A percentile compares a stretch with the other conserved stretches of the same genome.
Conservation (phyloP, 2,797 vertebrate genomes). For the Moxostoma hubbsi region DNA sequence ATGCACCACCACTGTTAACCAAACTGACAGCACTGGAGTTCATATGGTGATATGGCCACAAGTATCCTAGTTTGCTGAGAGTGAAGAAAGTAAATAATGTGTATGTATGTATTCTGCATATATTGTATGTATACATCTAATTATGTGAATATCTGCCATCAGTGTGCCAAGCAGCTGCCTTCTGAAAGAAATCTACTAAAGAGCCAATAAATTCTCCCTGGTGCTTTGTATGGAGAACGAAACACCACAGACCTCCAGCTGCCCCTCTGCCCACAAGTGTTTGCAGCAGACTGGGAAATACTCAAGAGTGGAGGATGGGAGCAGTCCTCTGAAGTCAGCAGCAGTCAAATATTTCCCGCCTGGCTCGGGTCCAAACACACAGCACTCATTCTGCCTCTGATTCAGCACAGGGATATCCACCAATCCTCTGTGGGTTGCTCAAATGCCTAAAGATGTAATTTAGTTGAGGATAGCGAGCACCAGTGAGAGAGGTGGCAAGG, state of each 20-base stretch:
- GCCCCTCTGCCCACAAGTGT: slow-evolving; percentile 55
- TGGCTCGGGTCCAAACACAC: slow-evolving; percentile 57
- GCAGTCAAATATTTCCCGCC: slow-evolving; percentile 52
- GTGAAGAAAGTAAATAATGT: background rate
- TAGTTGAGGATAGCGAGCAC: slow-evolving; percentile 50
- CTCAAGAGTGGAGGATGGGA: slow-evolving; percentile 26
- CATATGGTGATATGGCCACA: slow-evolving; percentile 18
- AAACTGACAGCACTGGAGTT: slow-evolving; percentile 31
- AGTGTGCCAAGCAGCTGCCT: slow-evolving; percentile 32
- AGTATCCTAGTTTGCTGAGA: background rate
- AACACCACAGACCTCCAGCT: slow-evolving; percentile 61
- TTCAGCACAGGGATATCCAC: slow-evolving; percentile 45
- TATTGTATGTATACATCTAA: slow-evolving; percentile 20
- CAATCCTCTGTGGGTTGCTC: slow-evolving; percentile 34
- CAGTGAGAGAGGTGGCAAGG: slow-evolving; percentile 15
- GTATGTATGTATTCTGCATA: background rate
- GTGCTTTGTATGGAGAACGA: slow-evolving; percentile 32
- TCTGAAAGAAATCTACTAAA: slow-evolving; percentile 55
- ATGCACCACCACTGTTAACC: slow-evolving; percentile 27
- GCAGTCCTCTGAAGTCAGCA: slow-evolving; percentile 55
- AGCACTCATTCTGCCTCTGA: slow-evolving; percentile 43
- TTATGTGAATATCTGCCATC: slow-evolving; percentile 23
- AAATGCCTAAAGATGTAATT: slow-evolving; percentile 53
- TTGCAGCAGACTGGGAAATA: slow-evolving; percentile 44
- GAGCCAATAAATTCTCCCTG: slow-evolving; percentile 58